Percentiles rank a stretch among this genome's conserved stretches.
Evolutionary conservation across 2,113 vertebrate species (phyloP).

Genomic region (Ardeotis arabs): DNA sequence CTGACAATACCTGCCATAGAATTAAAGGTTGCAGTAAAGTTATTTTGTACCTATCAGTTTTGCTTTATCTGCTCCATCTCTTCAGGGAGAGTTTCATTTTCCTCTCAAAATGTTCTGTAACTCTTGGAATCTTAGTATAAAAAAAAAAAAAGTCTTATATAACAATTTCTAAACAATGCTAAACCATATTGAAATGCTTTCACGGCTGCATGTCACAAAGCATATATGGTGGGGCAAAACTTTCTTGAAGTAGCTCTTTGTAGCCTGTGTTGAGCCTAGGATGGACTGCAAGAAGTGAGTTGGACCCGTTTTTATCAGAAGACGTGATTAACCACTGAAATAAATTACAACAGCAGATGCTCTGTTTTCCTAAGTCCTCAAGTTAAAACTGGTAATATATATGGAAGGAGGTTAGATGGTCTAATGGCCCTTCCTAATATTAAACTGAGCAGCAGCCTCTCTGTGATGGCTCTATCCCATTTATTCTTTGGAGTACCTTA

Average conservation of each 20-base stretch:
- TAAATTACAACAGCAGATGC: neutral
- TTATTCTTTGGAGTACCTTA: neutral
- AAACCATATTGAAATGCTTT: neutral
- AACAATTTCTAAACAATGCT: neutral
- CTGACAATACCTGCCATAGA: neutral
- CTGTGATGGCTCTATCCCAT: neutral
- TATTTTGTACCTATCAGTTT: neutral
- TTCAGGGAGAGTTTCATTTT: neutral
- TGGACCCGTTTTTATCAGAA: neutral
- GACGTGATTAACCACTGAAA: neutral
- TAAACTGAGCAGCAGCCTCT: neutral
- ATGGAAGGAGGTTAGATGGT: neutral
- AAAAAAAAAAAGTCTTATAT: too few relatives aligned
- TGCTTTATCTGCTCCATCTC: neutral
- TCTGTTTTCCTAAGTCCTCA: neutral
- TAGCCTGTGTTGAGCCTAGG: neutral
- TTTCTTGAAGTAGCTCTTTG: neutral
- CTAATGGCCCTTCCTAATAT: neutral
- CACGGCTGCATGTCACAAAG: neutral
- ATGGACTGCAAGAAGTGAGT: neutral
- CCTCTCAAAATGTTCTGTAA: neutral
- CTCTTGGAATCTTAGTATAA: neutral
- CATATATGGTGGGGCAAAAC: neutral
- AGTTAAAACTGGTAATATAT: neutral
- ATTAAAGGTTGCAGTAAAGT: neutral